phyloP scores from a whole-genome alignment of 2,888 invertebrate genomes.

The Xylocampa areola region DNA sequence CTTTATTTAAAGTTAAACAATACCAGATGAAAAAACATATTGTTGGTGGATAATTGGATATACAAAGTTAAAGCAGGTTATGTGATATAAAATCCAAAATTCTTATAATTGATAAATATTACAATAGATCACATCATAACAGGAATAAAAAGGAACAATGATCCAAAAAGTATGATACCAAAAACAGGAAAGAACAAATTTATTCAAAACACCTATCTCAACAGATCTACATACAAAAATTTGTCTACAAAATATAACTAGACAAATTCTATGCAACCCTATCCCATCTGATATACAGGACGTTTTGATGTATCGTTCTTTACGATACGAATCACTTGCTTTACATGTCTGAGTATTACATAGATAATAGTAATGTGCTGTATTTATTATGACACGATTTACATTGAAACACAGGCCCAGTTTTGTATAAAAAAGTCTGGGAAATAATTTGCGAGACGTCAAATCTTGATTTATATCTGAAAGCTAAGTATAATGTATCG shows the following conservation, averaged over 20 bases:
- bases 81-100: too few species aligned
- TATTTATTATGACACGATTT: constrained; percentile 58
- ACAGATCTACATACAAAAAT: constrained; percentile 46
- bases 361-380: constrained; percentile 63
- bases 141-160: not conserved
- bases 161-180: constrained; percentile 16
- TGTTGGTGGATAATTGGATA: too few species aligned
- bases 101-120: not conserved
- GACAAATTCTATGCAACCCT: constrained; percentile 41
- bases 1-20: constrained; percentile 9
- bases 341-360: constrained; percentile 65
- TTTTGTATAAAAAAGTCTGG: constrained; percentile 30
- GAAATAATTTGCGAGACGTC: constrained; percentile 44
- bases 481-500: constrained; percentile 29
- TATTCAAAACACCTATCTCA: constrained; percentile 49
- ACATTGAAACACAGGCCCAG: constrained; percentile 31
- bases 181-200: constrained; percentile 34
- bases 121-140: not conserved
- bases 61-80: too few species aligned
- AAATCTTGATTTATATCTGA: constrained; percentile 41
- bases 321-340: constrained; percentile 75
- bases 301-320: constrained; percentile 78
- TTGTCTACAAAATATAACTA: constrained; percentile 41
- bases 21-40: not conserved
- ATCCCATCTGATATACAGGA: constrained; percentile 65